A percentile compares a stretch with the other conserved stretches of the same genome.
Conservation (phyloP, 2,113 vertebrate species). For the Leiothrix lutea region DNA sequence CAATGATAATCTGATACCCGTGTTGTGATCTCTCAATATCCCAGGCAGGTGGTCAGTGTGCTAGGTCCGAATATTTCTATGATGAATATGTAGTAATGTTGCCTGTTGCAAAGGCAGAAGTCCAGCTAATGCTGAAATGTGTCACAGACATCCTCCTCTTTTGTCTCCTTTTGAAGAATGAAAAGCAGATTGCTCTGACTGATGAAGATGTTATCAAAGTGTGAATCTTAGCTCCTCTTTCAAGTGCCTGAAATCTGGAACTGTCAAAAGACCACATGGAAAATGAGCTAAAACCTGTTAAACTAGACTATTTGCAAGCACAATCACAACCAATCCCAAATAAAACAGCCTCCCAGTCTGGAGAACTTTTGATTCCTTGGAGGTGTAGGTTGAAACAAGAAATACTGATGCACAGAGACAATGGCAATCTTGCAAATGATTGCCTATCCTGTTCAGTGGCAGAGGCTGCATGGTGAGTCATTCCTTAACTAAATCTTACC, state of each 20-base stretch:
- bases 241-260: neutral
- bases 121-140: neutral
- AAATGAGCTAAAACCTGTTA: neutral
- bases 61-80: neutral
- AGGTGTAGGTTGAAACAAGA: neutral
- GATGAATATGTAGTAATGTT: neutral
- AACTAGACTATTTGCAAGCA: neutral
- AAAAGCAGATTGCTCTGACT: neutral
- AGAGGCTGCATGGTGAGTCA: neutral
- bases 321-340: neutral
- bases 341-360: neutral
- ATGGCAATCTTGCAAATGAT: neutral
- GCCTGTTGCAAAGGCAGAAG: neutral
- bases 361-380: neutral
- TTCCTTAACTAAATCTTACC: neutral
- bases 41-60: neutral
- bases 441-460: neutral
- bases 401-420: neutral
- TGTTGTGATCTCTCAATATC: neutral
- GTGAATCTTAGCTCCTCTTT: neutral
- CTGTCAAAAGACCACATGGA: neutral
- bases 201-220: neutral
- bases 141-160: neutral
- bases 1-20: fast-evolving
- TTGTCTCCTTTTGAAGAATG: neutral